Percentiles rank a stretch among this genome's conserved stretches.
phyloP scores from a whole-genome alignment of 2,888 invertebrate species.

The Blastobasis lacticolella region DNA sequence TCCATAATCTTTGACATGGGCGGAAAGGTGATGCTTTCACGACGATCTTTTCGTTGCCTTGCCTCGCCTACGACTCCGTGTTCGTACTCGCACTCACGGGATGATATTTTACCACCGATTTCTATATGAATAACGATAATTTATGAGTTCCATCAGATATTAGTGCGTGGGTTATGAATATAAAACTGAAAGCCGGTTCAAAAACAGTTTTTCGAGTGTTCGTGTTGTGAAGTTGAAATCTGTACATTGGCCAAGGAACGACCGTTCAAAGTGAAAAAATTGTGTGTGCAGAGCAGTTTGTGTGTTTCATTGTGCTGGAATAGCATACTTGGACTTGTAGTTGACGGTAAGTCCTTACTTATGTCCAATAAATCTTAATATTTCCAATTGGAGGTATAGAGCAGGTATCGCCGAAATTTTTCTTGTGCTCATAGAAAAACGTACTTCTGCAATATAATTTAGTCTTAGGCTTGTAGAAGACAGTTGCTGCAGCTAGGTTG shows the following conservation, averaged over 20 bases:
- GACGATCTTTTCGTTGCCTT: constrained; percentile 44
- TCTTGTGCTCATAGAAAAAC: too few species aligned
- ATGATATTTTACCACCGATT: constrained; percentile 50
- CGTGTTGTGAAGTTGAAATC: constrained; percentile 44
- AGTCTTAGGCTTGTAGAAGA: too few species aligned
- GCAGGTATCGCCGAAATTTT: too few species aligned
- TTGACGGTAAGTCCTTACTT: constrained; percentile 30
- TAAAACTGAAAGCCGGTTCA: constrained; percentile 31
- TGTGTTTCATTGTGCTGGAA: constrained; percentile 49
- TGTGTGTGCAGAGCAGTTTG: constrained; percentile 54
- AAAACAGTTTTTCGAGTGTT: constrained; percentile 39
- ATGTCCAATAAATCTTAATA: background rate
- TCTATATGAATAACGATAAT: constrained; percentile 54
- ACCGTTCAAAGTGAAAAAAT: constrained; percentile 45
- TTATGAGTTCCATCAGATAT: constrained; percentile 31
- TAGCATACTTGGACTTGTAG: constrained; percentile 37
- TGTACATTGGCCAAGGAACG: constrained; percentile 40
- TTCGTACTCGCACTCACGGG: constrained; percentile 64
- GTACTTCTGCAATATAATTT: too few species aligned
- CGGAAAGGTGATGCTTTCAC: constrained; percentile 53
- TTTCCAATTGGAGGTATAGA: background rate
- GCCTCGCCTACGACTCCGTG: constrained; percentile 65
- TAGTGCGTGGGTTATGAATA: constrained; percentile 47
- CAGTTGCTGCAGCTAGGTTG: background rate
- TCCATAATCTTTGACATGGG: constrained; percentile 17